phyloP scores from a whole-genome alignment of 1,140 invertebrate species.

The Aphis gossypii region DNA sequence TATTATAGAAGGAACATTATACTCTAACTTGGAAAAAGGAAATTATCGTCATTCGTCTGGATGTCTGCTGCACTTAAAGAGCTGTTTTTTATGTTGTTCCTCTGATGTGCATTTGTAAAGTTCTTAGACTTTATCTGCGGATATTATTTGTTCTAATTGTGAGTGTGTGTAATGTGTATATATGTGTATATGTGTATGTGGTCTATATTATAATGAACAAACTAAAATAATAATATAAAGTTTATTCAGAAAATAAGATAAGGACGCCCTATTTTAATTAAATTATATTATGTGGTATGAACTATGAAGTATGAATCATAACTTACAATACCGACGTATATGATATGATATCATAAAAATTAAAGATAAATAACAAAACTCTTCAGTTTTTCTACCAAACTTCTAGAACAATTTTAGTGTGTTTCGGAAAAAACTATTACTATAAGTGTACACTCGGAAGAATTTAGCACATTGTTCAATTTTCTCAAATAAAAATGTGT shows the following conservation, averaged over 20 bases:
- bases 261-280: background rate
- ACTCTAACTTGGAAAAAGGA: background rate
- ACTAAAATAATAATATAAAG: background rate
- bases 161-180: too few species aligned
- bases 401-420: background rate
- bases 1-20: background rate
- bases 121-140: background rate
- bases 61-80: background rate
- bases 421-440: background rate
- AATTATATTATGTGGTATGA: background rate
- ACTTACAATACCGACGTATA: background rate
- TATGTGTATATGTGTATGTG: background rate
- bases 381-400: background rate
- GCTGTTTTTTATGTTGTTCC: background rate
- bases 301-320: background rate
- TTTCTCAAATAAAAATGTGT: background rate
- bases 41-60: background rate
- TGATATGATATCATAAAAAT: background rate
- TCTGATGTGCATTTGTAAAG: background rate
- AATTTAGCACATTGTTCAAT: background rate
- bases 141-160: background rate
- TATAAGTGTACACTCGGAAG: background rate
- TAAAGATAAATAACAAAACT: slow-evolving; percentile 13
- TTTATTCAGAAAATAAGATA: background rate
- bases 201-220: background rate